Evolutionary conservation across 2,113 vertebrate genomes (phyloP).

Genomic region (Ophiodon elongatus): DNA sequence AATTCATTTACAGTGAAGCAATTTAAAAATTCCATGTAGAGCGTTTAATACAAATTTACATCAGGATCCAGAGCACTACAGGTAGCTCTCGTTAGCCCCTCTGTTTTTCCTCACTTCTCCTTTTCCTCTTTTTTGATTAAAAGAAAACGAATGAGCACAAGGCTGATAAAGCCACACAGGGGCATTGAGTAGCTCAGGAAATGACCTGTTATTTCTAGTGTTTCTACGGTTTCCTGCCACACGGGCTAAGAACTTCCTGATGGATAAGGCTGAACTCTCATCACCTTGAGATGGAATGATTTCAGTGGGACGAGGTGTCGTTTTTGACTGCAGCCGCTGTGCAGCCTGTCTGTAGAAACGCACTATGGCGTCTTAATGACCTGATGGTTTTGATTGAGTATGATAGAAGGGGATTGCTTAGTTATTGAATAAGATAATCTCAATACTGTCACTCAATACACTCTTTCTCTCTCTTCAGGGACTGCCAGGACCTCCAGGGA

Average conservation of each 20-base stretch:
- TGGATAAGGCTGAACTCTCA: slow-evolving; percentile 67
- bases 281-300: slow-evolving; percentile 56
- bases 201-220: slow-evolving; percentile 76
- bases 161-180: slow-evolving; percentile 62
- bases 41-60: not conserved
- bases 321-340: slow-evolving; percentile 33
- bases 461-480: slow-evolving; percentile 83
- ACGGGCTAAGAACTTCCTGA: slow-evolving; percentile 42
- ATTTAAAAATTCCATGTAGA: not conserved
- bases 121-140: slow-evolving; percentile 73
- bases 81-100: slow-evolving; percentile 6
- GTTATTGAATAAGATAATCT: slow-evolving; percentile 18
- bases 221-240: slow-evolving; percentile 72
- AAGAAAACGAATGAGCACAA: slow-evolving; percentile 70
- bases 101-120: slow-evolving; percentile 62
- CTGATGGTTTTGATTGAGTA: slow-evolving; percentile 30
- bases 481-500: slow-evolving; percentile 90
- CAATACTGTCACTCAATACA: slow-evolving; percentile 28
- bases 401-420: not conserved
- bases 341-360: slow-evolving; percentile 14
- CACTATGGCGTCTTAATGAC: slow-evolving; percentile 9
- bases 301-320: slow-evolving; percentile 55
- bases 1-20: not conserved
- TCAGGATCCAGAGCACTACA: not conserved
- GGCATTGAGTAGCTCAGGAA: slow-evolving; percentile 72